These are phyloP conservation scores for Drosophila saltans DNA, from an alignment of 1,140 invertebrate genomes.

Conservation along the genomic window DNA sequence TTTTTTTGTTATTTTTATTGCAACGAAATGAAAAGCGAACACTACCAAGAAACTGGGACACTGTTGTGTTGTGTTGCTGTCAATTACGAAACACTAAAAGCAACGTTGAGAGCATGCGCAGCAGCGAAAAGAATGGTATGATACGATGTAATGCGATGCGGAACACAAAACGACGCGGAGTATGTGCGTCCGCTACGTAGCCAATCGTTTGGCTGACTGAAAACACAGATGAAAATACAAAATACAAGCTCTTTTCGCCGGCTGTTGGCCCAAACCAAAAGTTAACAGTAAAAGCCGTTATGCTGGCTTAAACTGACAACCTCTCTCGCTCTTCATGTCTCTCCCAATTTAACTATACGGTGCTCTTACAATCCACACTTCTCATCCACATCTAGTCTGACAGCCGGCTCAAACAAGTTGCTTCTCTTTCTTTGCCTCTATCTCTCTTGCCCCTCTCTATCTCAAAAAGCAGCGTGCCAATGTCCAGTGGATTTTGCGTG, in stretches of 20 bases:
- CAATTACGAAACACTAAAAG: constrained; percentile 72
- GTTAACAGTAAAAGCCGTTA: constrained; percentile 78
- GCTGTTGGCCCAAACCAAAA: constrained; percentile 26
- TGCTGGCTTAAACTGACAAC: constrained; percentile 19
- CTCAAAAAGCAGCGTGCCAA: constrained; percentile 39
- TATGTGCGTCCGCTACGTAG: constrained; percentile 69
- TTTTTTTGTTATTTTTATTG: constrained; percentile 23
- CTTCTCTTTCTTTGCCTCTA: not conserved
- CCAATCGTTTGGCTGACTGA: constrained; percentile 79
- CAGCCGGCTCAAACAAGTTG: constrained; percentile 33
- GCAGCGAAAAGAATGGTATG: constrained; percentile 17
- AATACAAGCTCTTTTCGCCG: constrained; percentile 41
- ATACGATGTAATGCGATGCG: constrained; percentile 20
- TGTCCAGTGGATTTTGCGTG: constrained; percentile 67
- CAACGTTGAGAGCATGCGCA: constrained; percentile 55
- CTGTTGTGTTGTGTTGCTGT: constrained; percentile 24
- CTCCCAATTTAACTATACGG: constrained; percentile 23
- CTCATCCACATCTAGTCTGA: constrained; percentile 21
- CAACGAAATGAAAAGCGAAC: constrained; percentile 74
- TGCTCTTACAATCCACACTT: constrained; percentile 14
- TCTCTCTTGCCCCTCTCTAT: not conserved
- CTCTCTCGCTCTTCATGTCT: constrained; percentile 22
- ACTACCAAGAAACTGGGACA: constrained; percentile 72
- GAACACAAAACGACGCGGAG: constrained; percentile 29
- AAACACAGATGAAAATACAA: constrained; percentile 58